Evolutionary conservation across 2,888 invertebrate species (phyloP), one percentile per base, ranked within the genome.

Genomic region (Trichopria drosophilae): DNA sequence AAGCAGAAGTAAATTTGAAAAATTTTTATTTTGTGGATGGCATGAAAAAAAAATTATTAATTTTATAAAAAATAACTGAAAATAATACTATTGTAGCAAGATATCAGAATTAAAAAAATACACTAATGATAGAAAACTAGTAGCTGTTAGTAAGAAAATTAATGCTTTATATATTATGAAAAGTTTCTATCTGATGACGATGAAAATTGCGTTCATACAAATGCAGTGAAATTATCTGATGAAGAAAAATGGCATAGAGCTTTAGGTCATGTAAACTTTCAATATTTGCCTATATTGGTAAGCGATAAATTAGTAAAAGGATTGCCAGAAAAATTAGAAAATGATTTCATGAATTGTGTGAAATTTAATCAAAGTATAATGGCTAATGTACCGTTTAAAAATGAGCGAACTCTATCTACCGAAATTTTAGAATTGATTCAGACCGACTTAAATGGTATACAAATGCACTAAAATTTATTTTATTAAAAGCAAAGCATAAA

Each of bases 201-300:
- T n/a, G 15, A 37, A 3, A 39, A 6, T 10, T 20, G 42, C 12
- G 31, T 35, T 4, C 20, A 23, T 19, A 22, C 19, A 12, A 48
- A 44, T 32, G 4, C 32, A 19, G 10, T 4, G 5, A 51, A 23
- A 36, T 6, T 53, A 26, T 37, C 45, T 7, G 9, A 32, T 10
- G 51, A 59, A 43, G 60, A 60, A 52, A 63, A 51, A 51, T 59
- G 19, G 43, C 60, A 63, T 48, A 36, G 52, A 3, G 34, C 39
- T 2, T 37, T 62, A 15, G 60, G 57, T 1, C 57, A 63, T 34
- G 41, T 61, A 37, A 62, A 61, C 32, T 62, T 63, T 40, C 35
- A 53, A 6, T 55, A 57, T 48, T 34, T 61, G 22, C 26, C 55
- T 5, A 43, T 6, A n/a, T 6, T 59, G 5, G 10, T 40, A 20